Conservation (phyloP, 1,140 invertebrate genomes). For the Drosophila carrolli region DNA sequence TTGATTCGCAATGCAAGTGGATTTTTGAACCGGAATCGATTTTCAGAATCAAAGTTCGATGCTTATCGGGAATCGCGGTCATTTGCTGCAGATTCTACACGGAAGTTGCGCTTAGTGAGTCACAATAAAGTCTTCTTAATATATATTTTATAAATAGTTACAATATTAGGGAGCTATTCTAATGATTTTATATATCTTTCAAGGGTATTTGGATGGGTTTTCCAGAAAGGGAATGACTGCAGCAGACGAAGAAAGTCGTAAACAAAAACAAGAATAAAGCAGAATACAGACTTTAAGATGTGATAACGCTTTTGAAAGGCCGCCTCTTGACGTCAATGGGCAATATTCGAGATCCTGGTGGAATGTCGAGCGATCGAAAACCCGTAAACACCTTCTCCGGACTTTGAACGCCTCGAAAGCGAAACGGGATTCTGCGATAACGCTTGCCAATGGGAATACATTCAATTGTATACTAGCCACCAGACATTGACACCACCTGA, state of each 20-base stretch:
- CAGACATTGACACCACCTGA: slow-evolving; percentile 32
- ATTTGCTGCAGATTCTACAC: not conserved
- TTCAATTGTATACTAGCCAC: not conserved
- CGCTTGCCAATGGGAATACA: not conserved
- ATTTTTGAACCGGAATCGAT: slow-evolving; percentile 54
- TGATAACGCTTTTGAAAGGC: slow-evolving; percentile 31
- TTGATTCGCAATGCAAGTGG: slow-evolving; percentile 28
- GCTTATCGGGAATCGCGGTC: slow-evolving; percentile 26
- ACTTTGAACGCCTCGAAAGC: slow-evolving; percentile 50
- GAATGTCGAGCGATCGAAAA: slow-evolving; percentile 33
- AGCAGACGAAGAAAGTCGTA: slow-evolving; percentile 9
- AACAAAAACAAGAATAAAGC: slow-evolving; percentile 37
- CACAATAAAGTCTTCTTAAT: not conserved
- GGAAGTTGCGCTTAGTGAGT: slow-evolving; percentile 1
- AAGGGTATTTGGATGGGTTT: not conserved
- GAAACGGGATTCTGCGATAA: slow-evolving; percentile 40
- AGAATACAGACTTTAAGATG: not conserved
- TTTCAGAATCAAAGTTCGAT: slow-evolving; percentile 47
- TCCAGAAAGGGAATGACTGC: not conserved
- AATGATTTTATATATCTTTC: not conserved
- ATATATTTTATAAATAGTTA: not conserved
- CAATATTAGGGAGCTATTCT: not conserved
- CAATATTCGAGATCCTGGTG: slow-evolving; percentile 46
- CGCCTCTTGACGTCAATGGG: slow-evolving; percentile 47
- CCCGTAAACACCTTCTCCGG: slow-evolving; percentile 54